Evolutionary conservation across 2,113 vertebrate genomes (phyloP).

Genomic region (Ochotona princeps): DNA sequence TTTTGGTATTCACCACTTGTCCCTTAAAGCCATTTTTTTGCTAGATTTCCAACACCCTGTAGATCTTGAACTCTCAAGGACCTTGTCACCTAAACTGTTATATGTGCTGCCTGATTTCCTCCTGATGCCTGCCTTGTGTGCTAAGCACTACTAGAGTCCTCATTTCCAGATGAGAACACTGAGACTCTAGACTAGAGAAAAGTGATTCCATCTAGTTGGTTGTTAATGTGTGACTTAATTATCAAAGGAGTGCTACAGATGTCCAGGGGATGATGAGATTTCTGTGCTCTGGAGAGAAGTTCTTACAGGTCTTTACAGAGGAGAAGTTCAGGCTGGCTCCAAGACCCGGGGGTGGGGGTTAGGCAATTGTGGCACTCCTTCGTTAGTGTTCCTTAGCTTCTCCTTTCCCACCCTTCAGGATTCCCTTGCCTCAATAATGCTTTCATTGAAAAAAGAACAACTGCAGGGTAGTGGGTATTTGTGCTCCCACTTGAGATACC

Average conservation of each 20-base stretch:
- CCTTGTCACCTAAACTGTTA: not conserved
- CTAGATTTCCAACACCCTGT: not conserved
- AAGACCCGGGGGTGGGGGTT: not conserved
- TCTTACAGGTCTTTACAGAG: not conserved
- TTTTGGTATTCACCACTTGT: constrained; percentile 16
- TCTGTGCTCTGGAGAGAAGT: not conserved
- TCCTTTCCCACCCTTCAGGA: not conserved
- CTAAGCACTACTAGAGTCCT: not conserved
- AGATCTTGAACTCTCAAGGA: not conserved
- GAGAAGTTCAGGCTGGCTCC: not conserved
- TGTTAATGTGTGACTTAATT: not conserved
- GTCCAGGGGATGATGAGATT: not conserved
- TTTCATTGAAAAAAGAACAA: not conserved
- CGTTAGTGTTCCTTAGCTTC: not conserved
- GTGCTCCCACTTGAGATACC: too few relatives aligned
- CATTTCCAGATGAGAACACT: not conserved
- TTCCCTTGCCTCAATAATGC: not conserved
- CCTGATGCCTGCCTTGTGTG: not conserved
- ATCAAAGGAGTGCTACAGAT: not conserved
- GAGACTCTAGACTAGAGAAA: not conserved
- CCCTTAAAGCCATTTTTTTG: not conserved
- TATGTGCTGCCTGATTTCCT: not conserved
- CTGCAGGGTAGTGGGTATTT: too few relatives aligned
- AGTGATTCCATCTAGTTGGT: not conserved
- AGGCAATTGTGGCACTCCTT: not conserved